These are phyloP conservation scores for Tenthredo scrophulariae DNA, from an alignment of 2,888 invertebrate genomes.

Conservation along the genomic window DNA sequence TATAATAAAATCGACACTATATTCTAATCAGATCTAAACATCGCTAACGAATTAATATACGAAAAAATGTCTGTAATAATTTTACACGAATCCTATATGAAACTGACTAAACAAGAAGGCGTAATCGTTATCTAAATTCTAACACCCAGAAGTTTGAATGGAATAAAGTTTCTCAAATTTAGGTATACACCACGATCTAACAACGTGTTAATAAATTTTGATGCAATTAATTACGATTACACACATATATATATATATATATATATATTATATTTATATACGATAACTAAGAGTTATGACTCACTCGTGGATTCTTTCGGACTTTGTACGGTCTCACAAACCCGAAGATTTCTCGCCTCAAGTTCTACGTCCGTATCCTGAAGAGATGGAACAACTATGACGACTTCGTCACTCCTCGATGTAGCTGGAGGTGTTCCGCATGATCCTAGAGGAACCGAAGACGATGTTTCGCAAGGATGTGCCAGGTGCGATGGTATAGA, in stretches of 20 bases:
- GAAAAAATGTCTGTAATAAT: not conserved
- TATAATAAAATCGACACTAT: not conserved
- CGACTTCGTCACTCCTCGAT: constrained; percentile 79
- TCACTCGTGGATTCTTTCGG: constrained; percentile 66
- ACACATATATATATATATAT: not conserved
- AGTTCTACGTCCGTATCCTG: constrained; percentile 67
- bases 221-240: constrained; percentile 17
- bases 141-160: not conserved
- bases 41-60: not conserved
- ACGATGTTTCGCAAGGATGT: constrained; percentile 66
- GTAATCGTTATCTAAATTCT: not conserved
- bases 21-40: not conserved
- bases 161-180: constrained; percentile 17
- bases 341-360: constrained; percentile 58
- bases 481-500: constrained; percentile 70
- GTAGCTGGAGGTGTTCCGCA: constrained; percentile 55
- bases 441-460: constrained; percentile 52
- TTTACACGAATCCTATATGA: not conserved
- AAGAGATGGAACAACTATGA: constrained; percentile 80
- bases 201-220: not conserved
- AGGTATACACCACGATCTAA: constrained; percentile 23
- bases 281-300: constrained; percentile 53
- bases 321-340: constrained; percentile 55
- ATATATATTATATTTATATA: too few species aligned
- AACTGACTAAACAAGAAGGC: not conserved